Base-by-base conservation (phyloP, 2,113 vertebrate genomes). In the Cervus canadensis region DNA sequence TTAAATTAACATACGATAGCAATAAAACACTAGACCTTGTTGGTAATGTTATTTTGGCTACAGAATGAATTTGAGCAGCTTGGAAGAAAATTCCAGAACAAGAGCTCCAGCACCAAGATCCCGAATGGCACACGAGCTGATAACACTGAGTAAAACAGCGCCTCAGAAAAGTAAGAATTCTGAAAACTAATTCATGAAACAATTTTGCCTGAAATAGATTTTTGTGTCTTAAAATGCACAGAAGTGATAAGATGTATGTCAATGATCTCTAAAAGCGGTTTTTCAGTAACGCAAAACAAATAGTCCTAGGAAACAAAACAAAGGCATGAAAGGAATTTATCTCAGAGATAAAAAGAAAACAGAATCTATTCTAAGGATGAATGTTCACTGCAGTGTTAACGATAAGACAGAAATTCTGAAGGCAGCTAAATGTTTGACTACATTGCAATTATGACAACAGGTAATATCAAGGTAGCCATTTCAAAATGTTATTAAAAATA, bases 21-120 rank as follows among this genome's bases (percentile, higher is more conserved):
- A 15, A 33, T 62, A 14, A 62, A 48, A 57, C 30, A 23, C 21
- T 84, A 36, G 54, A 48, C 71, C 0, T 21, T 71, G n/a, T 17
- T 4, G 9, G 15, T 17, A 62, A 50, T 33, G 45, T 4, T 33
- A 12, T 43, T 74, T 74, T 21, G 64, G 17, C 23, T 78, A 1
- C 50, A 84, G 26, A 43, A n/a, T 19, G 52, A 10, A 40, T 71
- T 40, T 54, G 52, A 71, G 12, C 21, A 79, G 40, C 85, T 59
- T 89, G 11, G 62, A 57, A 85, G 56, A 92, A 89, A 85, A 78
- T 50, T 67, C 16, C 50, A 21, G 50, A 92, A 78, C 26, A 59
- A 88, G 33, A 57, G 6, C 40, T 15, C 28, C 23, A 33, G 43
- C 15, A 36, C 17, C 21, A 36, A 8, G 7, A 48, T 12, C 11